Base-by-base conservation (phyloP, 2,113 vertebrate genomes). In the Corythornis vintsioides region DNA sequence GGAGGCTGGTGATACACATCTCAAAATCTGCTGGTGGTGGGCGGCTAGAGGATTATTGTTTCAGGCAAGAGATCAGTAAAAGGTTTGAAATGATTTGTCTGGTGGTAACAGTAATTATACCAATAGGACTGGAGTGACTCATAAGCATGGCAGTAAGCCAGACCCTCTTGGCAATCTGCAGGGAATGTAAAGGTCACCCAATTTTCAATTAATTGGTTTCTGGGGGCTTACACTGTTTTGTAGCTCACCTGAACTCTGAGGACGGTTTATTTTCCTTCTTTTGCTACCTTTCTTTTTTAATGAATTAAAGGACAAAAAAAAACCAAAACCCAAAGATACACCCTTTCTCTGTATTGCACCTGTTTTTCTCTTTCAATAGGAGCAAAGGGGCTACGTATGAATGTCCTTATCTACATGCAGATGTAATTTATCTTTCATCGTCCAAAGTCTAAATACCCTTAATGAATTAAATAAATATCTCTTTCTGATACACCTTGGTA, bases 101-200 rank as follows among this genome's bases (percentile, higher is more conserved):
- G 61, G 18, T 84, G 53, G 76, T 18, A 53, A 16, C 60, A 60
- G 59, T 59, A 88, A 90, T 86, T 88, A 60, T 15, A 53, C 26
- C 1, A 0, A 35, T 11, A 80, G 57, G 38, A 56, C 26, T 42
- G 18, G 26, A 67, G 33, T 48, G 65, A 78, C 40, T 90, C 70
- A 53, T 45, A 67, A 45, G 13, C 56, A 26, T 24, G 82, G 85
- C 67, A 59, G 67, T 31, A 50, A 73, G 28, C 71, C 76, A 86
- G 66, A 59, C 13, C 57, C 50, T 75, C 53, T 64, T 40, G 61
- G 40, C 24, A 20, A 25, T 72, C 60, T 88, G 48, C 53, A 72
- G 65, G 45, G 55, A 94, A 90, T 47, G 22, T 88, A 88, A 96
- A 90, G 53, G 80, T 92, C 88, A 90, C n/a, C 31, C 63, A 45